Evolutionary conservation across 1,140 invertebrate genomes (phyloP).

Genomic region (Dermatophagoides farinae): DNA sequence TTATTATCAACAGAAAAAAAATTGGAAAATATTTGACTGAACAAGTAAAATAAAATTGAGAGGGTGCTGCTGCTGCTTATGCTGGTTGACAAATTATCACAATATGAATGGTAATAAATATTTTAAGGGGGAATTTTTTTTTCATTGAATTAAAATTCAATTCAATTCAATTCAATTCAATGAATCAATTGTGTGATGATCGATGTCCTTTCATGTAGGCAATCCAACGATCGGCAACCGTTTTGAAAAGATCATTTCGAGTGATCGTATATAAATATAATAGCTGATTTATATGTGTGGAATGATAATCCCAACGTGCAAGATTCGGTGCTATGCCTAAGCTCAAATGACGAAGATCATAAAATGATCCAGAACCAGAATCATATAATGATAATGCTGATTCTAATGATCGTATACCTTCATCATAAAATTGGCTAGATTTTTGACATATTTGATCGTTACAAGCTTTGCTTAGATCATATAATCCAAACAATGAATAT

Average conservation of each 20-base stretch:
- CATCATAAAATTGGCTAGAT: conserved; percentile 51
- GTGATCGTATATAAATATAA: conserved; percentile 70
- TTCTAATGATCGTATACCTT: conserved; percentile 71
- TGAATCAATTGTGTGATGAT: conserved; percentile 59
- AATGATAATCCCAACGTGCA: conserved; percentile 86
- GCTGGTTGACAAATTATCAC: too few species aligned
- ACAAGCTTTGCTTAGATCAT: conserved; percentile 59
- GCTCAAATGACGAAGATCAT: conserved; percentile 82
- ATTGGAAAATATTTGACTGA: too few species aligned
- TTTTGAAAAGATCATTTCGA: conserved; percentile 50
- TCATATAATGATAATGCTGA: conserved; percentile 76
- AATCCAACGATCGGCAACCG: conserved; percentile 71
- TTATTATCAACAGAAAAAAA: too few species aligned
- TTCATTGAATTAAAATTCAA: too few species aligned
- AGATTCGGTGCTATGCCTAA: conserved; percentile 61
- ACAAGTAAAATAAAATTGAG: too few species aligned
- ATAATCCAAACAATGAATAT: conserved; percentile 84
- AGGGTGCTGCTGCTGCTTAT: too few species aligned
- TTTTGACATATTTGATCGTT: conserved; percentile 8
- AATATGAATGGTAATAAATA: too few species aligned
- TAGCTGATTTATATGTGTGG: conserved; percentile 90
- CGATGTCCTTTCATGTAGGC: conserved; percentile 85
- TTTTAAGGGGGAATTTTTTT: too few species aligned
- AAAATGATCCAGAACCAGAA: conserved; percentile 84
- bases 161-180: neutral